Evolutionary conservation across 2,797 vertebrate species (phyloP).

Genomic region (Petrocephalus schoutedeni): DNA sequence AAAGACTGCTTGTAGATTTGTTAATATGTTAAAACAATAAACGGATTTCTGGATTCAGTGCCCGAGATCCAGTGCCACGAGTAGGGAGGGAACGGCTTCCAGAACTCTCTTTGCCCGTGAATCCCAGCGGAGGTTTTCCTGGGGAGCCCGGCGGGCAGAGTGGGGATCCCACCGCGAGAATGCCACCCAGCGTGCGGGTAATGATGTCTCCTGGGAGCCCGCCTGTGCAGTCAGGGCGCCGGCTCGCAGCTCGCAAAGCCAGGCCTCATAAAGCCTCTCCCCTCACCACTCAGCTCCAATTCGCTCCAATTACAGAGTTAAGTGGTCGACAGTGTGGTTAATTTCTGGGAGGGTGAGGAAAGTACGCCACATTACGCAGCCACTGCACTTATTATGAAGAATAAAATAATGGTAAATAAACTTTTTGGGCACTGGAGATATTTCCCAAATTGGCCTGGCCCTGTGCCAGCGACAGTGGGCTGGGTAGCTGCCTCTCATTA

Average conservation of each 20-base stretch:
- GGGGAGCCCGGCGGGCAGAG: slow-evolving; percentile 18
- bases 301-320: background rate
- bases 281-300: background rate
- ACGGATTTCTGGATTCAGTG: too few relatives aligned
- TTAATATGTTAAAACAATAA: background rate
- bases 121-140: slow-evolving; percentile 24
- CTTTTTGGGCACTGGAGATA: background rate
- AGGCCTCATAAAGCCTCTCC: background rate
- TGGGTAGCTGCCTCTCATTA: background rate
- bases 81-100: background rate
- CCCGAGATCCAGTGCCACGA: background rate
- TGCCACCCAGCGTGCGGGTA: slow-evolving; percentile 37
- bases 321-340: background rate
- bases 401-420: background rate
- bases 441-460: background rate
- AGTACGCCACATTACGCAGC: background rate
- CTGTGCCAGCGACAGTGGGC: background rate
- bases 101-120: background rate
- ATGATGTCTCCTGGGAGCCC: slow-evolving; percentile 44
- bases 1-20: background rate
- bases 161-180: slow-evolving; percentile 30
- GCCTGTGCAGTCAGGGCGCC: slow-evolving; percentile 20
- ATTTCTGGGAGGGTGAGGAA: background rate
- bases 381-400: background rate
- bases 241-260: background rate